Conservation (phyloP, 1,140 invertebrate genomes). For the Copidosoma floridanum region DNA sequence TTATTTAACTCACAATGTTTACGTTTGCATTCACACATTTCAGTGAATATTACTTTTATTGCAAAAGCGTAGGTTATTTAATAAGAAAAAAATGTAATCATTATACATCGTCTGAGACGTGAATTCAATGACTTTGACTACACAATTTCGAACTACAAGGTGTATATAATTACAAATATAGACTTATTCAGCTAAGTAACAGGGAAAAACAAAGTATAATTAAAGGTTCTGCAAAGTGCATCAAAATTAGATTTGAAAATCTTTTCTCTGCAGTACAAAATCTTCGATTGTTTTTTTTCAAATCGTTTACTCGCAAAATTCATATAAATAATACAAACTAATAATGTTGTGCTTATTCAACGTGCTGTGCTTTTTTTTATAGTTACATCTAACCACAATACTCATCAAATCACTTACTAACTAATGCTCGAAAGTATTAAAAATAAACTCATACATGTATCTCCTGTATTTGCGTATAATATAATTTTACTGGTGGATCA, state of each 20-base stretch:
- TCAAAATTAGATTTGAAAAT: neutral
- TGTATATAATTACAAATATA: neutral
- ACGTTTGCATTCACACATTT: too few species aligned
- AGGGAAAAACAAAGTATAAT: neutral
- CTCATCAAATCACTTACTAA: neutral
- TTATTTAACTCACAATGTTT: too few species aligned
- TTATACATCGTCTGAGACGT: too few species aligned
- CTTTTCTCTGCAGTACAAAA: too few species aligned
- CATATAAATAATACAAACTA: slow-evolving; percentile 18
- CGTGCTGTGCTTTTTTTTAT: neutral
- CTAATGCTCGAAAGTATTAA: slow-evolving; percentile 16
- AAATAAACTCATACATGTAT: slow-evolving; percentile 8
- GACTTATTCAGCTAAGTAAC: slow-evolving; percentile 17
- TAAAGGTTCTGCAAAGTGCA: slow-evolving; percentile 10
- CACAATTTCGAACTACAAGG: too few species aligned
- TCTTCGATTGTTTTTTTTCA: neutral
- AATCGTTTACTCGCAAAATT: slow-evolving; percentile 1
- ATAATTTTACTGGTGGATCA: too few species aligned
- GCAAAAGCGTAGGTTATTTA: too few species aligned
- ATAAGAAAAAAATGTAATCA: too few species aligned
- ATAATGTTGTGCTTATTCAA: neutral
- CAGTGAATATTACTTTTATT: too few species aligned
- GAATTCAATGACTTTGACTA: too few species aligned
- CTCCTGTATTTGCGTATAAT: too few species aligned
- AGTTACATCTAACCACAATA: slow-evolving; percentile 2